These are phyloP conservation scores for Cotesia congregata DNA, from an alignment of 2,888 invertebrate species.

Conservation along the genomic window DNA sequence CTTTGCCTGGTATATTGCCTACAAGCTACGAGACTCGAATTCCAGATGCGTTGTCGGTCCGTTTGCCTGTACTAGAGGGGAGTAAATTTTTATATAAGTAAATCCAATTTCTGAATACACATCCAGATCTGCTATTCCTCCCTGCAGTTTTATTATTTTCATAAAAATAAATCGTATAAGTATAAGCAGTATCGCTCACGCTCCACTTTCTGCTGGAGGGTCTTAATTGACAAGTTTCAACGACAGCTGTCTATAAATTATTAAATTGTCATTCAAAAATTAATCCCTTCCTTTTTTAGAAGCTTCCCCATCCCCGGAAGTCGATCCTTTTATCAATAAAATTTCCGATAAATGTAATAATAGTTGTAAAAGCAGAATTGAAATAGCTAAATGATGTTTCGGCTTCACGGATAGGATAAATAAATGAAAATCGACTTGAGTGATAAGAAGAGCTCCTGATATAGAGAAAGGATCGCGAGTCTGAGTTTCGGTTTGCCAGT, in stretches of 20 bases:
- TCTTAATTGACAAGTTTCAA: not conserved
- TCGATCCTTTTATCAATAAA: not conserved
- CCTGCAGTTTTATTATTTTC: not conserved
- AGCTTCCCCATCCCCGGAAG: not conserved
- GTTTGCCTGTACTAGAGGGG: not conserved
- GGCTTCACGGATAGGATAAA: not conserved
- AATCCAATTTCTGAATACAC: constrained; percentile 43
- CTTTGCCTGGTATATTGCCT: constrained; percentile 58
- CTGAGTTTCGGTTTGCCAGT: not conserved
- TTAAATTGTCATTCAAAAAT: not conserved
- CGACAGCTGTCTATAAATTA: not conserved
- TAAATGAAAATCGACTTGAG: constrained; percentile 32
- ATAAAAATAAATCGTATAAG: not conserved
- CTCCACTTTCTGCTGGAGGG: not conserved
- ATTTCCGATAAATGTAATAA: not conserved
- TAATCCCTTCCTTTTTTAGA: not conserved
- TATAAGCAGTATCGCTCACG: not conserved
- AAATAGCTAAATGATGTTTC: constrained; percentile 41
- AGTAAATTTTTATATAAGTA: constrained; percentile 46
- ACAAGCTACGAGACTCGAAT: constrained; percentile 65
- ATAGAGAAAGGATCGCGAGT: not conserved
- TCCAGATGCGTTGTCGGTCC: constrained; percentile 49
- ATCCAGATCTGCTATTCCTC: not conserved
- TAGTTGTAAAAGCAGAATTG: constrained; percentile 4
- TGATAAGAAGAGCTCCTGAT: constrained; percentile 33